Conservation (phyloP, 2,888 invertebrate species). For the Dasypogon diadema region DNA sequence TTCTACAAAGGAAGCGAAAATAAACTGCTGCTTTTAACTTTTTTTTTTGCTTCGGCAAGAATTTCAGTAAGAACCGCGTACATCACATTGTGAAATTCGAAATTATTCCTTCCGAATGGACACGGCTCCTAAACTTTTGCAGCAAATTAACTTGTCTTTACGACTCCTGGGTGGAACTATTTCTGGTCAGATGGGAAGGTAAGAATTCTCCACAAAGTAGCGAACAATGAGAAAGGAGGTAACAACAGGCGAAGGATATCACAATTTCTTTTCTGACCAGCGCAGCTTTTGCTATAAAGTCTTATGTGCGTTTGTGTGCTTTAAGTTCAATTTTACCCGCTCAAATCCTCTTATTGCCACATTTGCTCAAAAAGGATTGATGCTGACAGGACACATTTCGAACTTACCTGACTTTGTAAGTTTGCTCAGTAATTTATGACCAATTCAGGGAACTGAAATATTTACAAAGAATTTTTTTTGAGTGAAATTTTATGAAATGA, state of each 20-base stretch:
- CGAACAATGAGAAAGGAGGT: conserved; percentile 13
- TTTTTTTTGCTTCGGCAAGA: background rate
- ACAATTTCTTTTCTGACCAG: background rate
- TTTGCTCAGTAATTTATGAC: conserved; percentile 16
- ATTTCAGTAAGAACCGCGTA: conserved; percentile 31
- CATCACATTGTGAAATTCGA: background rate
- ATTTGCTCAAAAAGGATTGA: conserved; percentile 43
- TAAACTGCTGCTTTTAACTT: conserved; percentile 46
- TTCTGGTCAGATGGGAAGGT: background rate
- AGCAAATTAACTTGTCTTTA: conserved; percentile 32
- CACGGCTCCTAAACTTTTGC: conserved; percentile 26
- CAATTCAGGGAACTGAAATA: background rate
- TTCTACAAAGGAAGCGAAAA: conserved; percentile 32
- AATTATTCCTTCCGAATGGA: conserved; percentile 18
- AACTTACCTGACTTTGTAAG: conserved; percentile 37
- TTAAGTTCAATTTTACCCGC: conserved; percentile 27
- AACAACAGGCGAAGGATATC: conserved; percentile 23
- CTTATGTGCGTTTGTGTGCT: background rate
- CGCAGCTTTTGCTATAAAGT: background rate
- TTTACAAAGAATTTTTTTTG: conserved; percentile 12
- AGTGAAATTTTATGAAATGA: too few species aligned
- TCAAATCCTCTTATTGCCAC: conserved; percentile 38
- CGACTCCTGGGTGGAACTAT: background rate
- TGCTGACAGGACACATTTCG: conserved; percentile 27
- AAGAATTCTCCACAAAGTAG: background rate